Evolutionary conservation across 2,113 vertebrate species (phyloP), one percentile per base, ranked within the genome.

Genomic region (Lasiurus borealis): DNA sequence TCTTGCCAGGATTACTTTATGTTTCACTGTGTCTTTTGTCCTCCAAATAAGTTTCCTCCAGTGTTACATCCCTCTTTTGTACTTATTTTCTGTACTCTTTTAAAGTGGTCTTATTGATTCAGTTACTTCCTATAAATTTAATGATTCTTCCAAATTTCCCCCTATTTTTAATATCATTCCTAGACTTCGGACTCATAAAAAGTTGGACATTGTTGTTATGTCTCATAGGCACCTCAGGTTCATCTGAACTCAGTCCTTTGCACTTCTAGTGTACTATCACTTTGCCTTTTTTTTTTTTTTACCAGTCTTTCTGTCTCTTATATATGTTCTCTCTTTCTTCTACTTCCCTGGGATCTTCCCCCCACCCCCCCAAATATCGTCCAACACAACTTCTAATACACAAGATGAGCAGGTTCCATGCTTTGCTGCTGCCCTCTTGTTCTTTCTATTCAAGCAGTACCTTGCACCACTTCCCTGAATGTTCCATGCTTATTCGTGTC

Each of bases 91-190:
- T 54, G 8, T 12, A 68, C 23, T 34, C 29, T 89, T 29, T 82
- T 8, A 29, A 18, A 21, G 16, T 89, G 57, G 15, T 91, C 64
- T 76, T 64, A 78, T 81, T 90, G n/a, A 73, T 82, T 82, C 48
- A 59, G 0, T 86, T 88, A 48, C 4, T 85, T 88, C 40, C 4
- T 85, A 34, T 50, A 93, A 83, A 73, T 78, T 76, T 91, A 75
- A 59, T 85, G 48, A 78, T 81, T 94, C 69, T 78, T 77, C n/a
- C 18, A 54, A 9, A n/a, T 83, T 64, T 93, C 36, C 40, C 16
- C 31, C 52, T 66, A 44, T 75, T 50, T 81, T 44, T 76, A 34
- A 75, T 54, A 54, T 80, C 23, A 31, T 92, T 95, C 40, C 8
- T 78, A 31, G 52, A 72, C 72, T 93, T 64, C 36, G 86, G 19